Base-by-base conservation (phyloP, 2,888 invertebrate species). In the Caenorhabditis sinica region DNA sequence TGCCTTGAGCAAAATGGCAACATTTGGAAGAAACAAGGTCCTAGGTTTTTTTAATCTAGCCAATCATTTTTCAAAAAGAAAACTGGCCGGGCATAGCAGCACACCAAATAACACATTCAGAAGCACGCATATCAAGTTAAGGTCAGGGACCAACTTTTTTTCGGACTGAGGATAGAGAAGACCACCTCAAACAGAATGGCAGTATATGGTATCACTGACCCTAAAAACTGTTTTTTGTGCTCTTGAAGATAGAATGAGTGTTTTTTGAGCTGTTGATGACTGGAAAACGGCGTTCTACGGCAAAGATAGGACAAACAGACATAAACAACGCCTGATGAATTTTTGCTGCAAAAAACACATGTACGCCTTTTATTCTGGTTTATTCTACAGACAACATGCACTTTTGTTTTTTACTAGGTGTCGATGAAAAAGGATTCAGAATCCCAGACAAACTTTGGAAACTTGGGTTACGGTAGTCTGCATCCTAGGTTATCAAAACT, bases 111-210 rank as follows among this genome's bases (percentile, higher is more conserved):
- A 69, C 53, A 23, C n/a, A 69, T 69, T 69, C 69, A 69, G 56
- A 60, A 60, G 68, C 56, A 75, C 53, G 66, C 58, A 75, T 61
- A 61, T 61, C 60, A 60, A 58, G 56, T 28, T 40, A 17, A 40
- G 58, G 43, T 71, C 72, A 40, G 30, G 60, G 72, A 45, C 30
- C 49, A 71, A 43, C 28, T n/a, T 17, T 36, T 30, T 66, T 65
- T n/a, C 4, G 56, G 28, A 60, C 33, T 49, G 45, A 6, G 2
- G 53, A 49, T 28, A 11, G 13, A 40, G 2, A 8, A 25, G 23
- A 71, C 40, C 43, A 89, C 88, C 86, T 86, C 86, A 61, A 88
- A 71, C 5, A 36, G 87, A 83, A 69, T 84, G 84, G 56, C 43
- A 84, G 2, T 51, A 75, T 86, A 87, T 20, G 76, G 23, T 40